A percentile compares a stretch with the other conserved stretches of the same genome.
These are phyloP conservation scores for Neotoma lepida DNA, from an alignment of 2,113 vertebrate genomes.

Conservation along the genomic window DNA sequence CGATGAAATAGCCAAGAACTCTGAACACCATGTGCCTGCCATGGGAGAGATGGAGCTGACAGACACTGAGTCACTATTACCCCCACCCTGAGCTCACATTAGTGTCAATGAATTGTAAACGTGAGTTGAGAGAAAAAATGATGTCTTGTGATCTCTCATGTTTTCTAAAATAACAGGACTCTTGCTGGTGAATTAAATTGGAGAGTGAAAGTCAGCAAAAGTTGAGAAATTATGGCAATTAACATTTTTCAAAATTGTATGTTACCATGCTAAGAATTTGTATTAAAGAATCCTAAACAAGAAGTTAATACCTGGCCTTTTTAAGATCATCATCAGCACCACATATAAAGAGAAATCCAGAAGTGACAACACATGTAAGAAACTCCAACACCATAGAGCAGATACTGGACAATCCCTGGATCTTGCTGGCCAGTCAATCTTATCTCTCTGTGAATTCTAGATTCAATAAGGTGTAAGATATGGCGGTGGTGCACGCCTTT, in stretches of 20 bases:
- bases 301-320: neutral
- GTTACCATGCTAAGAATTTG: neutral
- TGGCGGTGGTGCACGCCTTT: neutral
- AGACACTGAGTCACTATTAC: constrained; percentile 55
- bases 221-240: constrained; percentile 55
- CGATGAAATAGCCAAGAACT: neutral
- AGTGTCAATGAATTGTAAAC: constrained; percentile 74
- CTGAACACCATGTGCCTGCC: constrained; percentile 44
- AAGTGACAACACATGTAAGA: too few species aligned
- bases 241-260: neutral
- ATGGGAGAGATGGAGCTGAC: constrained; percentile 64
- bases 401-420: neutral
- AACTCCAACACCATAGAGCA: neutral
- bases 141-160: constrained; percentile 74
- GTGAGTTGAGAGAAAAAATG: constrained; percentile 71
- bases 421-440: neutral
- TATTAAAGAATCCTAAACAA: constrained; percentile 24
- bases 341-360: neutral
- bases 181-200: constrained; percentile 79
- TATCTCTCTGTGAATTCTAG: neutral
- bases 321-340: neutral
- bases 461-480: neutral
- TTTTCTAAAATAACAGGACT: constrained; percentile 75
- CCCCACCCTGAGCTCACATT: constrained; percentile 63
- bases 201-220: constrained; percentile 77